Evolutionary conservation across 2,888 invertebrate species (phyloP), one percentile per base, ranked within the genome.

Genomic region (Caenorhabditis uteleia): DNA sequence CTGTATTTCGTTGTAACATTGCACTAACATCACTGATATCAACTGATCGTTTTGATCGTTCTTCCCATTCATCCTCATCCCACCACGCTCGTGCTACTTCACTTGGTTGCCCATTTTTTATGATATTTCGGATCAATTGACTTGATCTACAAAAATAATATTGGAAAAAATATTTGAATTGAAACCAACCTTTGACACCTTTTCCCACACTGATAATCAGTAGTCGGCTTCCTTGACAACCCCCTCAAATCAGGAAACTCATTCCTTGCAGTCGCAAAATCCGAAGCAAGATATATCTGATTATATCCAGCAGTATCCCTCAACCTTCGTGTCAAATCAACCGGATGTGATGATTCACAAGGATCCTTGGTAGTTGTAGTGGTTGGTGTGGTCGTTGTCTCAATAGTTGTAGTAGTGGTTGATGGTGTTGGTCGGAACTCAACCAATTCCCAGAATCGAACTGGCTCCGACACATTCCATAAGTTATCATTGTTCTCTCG

Each of bases 271-370:
- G 69, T 49, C 18, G 48, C 38, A 23, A 75, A 62, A 40, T 75
- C 73, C 2, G 50, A 56, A 8, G 75, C 75, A 73, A 75, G 74
- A 49, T 75, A 75, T 38, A 75, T 69, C 14, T 61, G 55, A 45
- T 70, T 68, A 55, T 71, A 75, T n/a, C 60, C 59, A 1, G 69
- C 68, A 0, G 62, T 64, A 36, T 71, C 69, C 16, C 59, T 46
- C 12, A 68, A 45, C 14, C 60, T 46, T 25, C 65, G 48, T 20
- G 61, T 49, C 42, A 68, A 45, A 23, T 70, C 69, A 56, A 51
- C 27, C 14, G 72, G 69, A 47, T 70, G 61, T 14, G 65, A 64
- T 21, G 64, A 58, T 45, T 73, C 72, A 40, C 72, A 73, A 10
- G 69, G 65, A 36, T 53, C 61, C 6, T 36, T 42, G 3, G 61